Evolutionary conservation across 2,888 invertebrate genomes (phyloP).

Genomic region (Bruchidius siliquastri): DNA sequence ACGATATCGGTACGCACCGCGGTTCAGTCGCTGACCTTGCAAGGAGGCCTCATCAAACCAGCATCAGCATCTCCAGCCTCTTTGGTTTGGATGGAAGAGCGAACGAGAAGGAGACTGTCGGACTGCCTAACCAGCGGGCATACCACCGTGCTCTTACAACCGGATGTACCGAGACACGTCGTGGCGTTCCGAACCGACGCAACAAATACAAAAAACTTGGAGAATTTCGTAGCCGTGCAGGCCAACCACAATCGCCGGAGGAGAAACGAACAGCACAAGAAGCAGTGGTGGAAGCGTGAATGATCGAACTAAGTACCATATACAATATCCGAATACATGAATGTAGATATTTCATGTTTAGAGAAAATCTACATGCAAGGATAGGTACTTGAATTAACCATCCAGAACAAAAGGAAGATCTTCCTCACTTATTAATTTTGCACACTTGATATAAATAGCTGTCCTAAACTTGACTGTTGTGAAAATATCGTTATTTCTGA

Average conservation of each 20-base stretch:
- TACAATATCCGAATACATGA: too few relatives aligned
- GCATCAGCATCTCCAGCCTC: not conserved
- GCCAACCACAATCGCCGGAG: not conserved
- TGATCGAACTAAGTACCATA: too few relatives aligned
- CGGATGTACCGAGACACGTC: not conserved
- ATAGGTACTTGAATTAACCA: too few relatives aligned
- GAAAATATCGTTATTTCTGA: too few relatives aligned
- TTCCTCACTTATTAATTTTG: too few relatives aligned
- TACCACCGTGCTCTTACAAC: constrained; percentile 1
- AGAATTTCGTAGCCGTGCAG: not conserved
- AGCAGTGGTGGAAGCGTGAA: not conserved
- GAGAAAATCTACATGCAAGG: too few relatives aligned
- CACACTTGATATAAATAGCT: too few relatives aligned
- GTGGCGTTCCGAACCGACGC: not conserved
- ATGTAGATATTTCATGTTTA: too few relatives aligned
- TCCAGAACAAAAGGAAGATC: too few relatives aligned
- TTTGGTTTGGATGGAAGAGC: not conserved
- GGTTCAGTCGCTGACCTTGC: constrained; percentile 6
- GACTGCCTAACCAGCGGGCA: not conserved
- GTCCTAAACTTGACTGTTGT: too few relatives aligned
- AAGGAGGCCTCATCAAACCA: constrained; percentile 2
- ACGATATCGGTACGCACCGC: not conserved
- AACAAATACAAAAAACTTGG: not conserved
- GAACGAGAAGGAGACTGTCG: not conserved
- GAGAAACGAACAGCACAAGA: not conserved